Conservation (phyloP, 2,888 invertebrate genomes). For the Miltochrista miniata region DNA sequence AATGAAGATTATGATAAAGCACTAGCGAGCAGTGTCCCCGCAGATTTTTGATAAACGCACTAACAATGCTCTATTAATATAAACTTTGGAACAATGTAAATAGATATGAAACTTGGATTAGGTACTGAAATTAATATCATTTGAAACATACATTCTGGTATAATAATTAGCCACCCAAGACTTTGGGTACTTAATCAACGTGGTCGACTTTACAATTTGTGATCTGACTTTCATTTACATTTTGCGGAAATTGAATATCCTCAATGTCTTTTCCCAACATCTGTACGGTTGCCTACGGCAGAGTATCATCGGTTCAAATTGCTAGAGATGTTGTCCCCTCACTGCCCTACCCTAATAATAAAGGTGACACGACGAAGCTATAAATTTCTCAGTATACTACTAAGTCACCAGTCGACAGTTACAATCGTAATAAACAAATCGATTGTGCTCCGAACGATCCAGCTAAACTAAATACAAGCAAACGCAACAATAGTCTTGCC, state of each 20-base stretch:
- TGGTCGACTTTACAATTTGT: too few species aligned
- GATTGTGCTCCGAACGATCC: conserved; percentile 42
- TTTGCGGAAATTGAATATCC: too few species aligned
- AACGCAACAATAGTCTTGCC: conserved; percentile 71
- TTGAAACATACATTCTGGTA: too few species aligned
- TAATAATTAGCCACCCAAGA: too few species aligned
- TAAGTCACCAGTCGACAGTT: conserved; percentile 34
- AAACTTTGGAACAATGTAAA: conserved; percentile 40
- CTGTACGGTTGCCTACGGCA: too few species aligned
- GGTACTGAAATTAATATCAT: too few species aligned
- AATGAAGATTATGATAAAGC: conserved; percentile 48
- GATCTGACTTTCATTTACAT: too few species aligned
- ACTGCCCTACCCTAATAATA: background rate
- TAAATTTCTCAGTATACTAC: conserved; percentile 32
- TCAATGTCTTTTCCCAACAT: too few species aligned
- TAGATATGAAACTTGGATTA: conserved; percentile 29
- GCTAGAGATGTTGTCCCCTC: too few species aligned
- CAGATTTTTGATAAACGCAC: conserved; percentile 38
- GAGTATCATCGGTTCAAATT: too few species aligned
- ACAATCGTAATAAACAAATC: conserved; percentile 36
- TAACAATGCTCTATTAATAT: conserved; percentile 44
- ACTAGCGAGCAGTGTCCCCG: conserved; percentile 35
- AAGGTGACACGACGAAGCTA: conserved; percentile 25
- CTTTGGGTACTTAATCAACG: too few species aligned
- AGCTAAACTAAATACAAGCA: conserved; percentile 61